Base-by-base conservation (phyloP, 2,888 invertebrate genomes). In the Phalangium opilio region DNA sequence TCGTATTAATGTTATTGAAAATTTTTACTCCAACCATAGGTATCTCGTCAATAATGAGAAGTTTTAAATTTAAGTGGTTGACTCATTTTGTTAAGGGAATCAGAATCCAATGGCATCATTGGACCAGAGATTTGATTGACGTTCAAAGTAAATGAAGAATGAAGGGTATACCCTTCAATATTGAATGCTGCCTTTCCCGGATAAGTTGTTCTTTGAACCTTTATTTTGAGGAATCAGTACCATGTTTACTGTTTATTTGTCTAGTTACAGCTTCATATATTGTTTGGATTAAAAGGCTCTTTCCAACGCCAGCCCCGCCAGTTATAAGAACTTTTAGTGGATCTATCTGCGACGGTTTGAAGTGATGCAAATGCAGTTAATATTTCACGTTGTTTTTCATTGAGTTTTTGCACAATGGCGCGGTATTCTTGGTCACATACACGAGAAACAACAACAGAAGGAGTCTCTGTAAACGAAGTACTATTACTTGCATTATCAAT, bases 21-120 rank as follows among this genome's bases (percentile, higher is more conserved):
- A 56, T 51, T 21, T 47, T 56, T 32, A 55, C 47, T 3, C 59
- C 58, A 10, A 62, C 57, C 61, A 63, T 60, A 15, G 62, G 63
- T 43, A 63, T 57, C 56, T 63, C 62, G 54, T 64, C 62, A 40
- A 64, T 61, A 18, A 65, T 57, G 11, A 41, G 41, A 27, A 27
- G 27, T 27, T 27, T 27, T 8, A 27, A 27, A 27, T 27, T 27
- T 27, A 8, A 27, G 8, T 27, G 8, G 27, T 27, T 4, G 5
- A 27, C 27, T 27, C 27, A 27, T 27, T 27, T 27, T 27, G 27
- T 27, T 27, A 27, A 27, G 27, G 27, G 27, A 7, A 27, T 27
- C 27, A 27, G 27, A 27, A 8, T 27, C 27, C 4, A 27, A 27
- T 8, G 27, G 5, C 27, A 7, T 27, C 27, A 27, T 27, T 8